Base-by-base conservation (phyloP, 2,888 invertebrate species). In the Phrixothrix hirtus region DNA sequence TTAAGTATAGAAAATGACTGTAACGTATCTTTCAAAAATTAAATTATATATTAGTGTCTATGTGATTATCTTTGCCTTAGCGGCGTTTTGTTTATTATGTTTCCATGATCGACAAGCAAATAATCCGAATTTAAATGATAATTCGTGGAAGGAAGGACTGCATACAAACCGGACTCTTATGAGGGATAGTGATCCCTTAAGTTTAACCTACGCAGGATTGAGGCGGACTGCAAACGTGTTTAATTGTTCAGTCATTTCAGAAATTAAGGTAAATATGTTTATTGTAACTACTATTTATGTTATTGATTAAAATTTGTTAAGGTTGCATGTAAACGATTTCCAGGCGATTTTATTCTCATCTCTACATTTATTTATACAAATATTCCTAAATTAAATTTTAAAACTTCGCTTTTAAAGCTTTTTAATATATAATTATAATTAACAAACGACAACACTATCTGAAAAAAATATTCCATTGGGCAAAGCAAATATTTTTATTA, bases 161-260 rank as follows among this genome's bases (percentile, higher is more conserved):
- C 44, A 50, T 44, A 50, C 50, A 16, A 50, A 50, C 43, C 29
- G 50, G 36, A 50, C 50, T 37, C 50, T 50, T 34, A 50, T 44
- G 35, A 31, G 50, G 32, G 50, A 50, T 25, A 50, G 50, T 12
- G 50, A 50, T 44, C 43, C 50, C 9, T 27, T 49, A 37, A 49
- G 42, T 49, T 43, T 49, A 43, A 44, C 44, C 5, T 50, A 50
- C 38, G 44, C 50, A 14, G 50, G 50, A 35, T 29, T 50, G 14
- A 44, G 21, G 30, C 44, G 50, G 50, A 50, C 50, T 16, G 30
- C 50, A 14, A 50, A 39, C 21, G 43, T 38, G 13, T 50, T 50
- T 37, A 50, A 50, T 32, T 50, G 50, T 50, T 50, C 50, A 25
- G 44, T 39, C 32, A 44, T 50, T 31, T 30, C 49, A n/a, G 49